Evolutionary conservation across 2,797 vertebrate species (phyloP).

Genomic region (Micropoecilia bifurca): DNA sequence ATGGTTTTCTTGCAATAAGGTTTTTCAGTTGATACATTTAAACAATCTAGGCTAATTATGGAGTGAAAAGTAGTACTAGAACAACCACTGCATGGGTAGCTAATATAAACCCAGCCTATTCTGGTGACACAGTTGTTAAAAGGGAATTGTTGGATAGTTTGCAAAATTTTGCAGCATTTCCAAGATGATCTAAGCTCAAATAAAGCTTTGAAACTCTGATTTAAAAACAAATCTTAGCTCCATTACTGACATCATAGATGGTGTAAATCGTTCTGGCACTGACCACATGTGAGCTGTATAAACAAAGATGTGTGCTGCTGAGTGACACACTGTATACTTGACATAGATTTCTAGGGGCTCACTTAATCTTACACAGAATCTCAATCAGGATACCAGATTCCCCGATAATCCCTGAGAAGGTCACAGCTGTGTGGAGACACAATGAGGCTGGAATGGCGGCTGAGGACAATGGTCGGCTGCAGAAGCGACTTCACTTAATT

Average conservation of each 20-base stretch:
- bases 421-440: constrained; percentile 65
- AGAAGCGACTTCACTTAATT: background rate
- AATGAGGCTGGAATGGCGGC: constrained; percentile 34
- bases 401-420: constrained; percentile 68
- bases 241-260: constrained; percentile 12
- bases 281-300: constrained; percentile 24
- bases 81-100: background rate
- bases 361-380: constrained; percentile 67
- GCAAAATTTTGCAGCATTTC: constrained; percentile 30
- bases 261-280: constrained; percentile 27
- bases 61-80: background rate
- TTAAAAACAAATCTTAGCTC: constrained; percentile 33
- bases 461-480: constrained; percentile 16
- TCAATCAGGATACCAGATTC: constrained; percentile 62
- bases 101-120: background rate
- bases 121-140: background rate
- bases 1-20: background rate
- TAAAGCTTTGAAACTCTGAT: constrained; percentile 23
- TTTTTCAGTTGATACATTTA: background rate
- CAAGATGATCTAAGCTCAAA: constrained; percentile 38
- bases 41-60: background rate
- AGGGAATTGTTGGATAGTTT: background rate
- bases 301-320: constrained; percentile 11
- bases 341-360: constrained; percentile 53
- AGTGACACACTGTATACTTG: constrained; percentile 45